Conservation (phyloP, 2,888 invertebrate genomes). For the Anthrax anthrax region DNA sequence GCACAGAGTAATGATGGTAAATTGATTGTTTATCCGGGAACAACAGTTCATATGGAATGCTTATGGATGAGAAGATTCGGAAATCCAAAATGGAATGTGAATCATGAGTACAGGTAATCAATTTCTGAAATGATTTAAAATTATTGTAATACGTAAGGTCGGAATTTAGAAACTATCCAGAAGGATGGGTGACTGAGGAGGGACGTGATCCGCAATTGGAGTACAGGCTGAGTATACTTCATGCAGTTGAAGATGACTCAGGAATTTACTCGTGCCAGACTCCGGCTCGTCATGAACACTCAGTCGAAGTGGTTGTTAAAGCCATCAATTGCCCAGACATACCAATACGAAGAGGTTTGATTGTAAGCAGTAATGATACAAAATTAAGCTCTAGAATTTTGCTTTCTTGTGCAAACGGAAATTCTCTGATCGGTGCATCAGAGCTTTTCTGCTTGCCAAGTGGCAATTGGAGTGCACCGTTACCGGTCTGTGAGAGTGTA, state of each 20-base stretch:
- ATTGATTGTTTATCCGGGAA: constrained; percentile 71
- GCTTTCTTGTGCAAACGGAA: constrained; percentile 67
- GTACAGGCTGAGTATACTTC: constrained; percentile 64
- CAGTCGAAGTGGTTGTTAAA: constrained; percentile 64
- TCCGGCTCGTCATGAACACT: constrained; percentile 66
- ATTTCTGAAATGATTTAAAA: background rate
- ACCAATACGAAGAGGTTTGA: constrained; percentile 56
- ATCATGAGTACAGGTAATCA: constrained; percentile 41
- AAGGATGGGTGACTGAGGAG: constrained; percentile 73
- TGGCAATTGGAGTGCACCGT: constrained; percentile 71
- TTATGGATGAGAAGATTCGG: constrained; percentile 77
- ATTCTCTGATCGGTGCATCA: constrained; percentile 61
- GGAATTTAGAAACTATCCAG: constrained; percentile 45
- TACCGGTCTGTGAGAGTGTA: constrained; percentile 74
- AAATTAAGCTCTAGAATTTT: constrained; percentile 58
- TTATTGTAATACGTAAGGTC: constrained; percentile 4
- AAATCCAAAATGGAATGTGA: constrained; percentile 71
- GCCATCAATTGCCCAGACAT: constrained; percentile 68
- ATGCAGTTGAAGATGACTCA: constrained; percentile 70
- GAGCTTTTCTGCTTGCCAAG: constrained; percentile 64
- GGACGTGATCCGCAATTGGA: constrained; percentile 65
- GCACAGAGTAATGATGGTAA: constrained; percentile 78
- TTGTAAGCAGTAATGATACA: constrained; percentile 54
- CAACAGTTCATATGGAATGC: constrained; percentile 76
- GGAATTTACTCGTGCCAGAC: constrained; percentile 74